Evolutionary conservation across 1,140 invertebrate genomes (phyloP), one percentile per base, ranked within the genome.

Genomic region (Holotrichia oblita): DNA sequence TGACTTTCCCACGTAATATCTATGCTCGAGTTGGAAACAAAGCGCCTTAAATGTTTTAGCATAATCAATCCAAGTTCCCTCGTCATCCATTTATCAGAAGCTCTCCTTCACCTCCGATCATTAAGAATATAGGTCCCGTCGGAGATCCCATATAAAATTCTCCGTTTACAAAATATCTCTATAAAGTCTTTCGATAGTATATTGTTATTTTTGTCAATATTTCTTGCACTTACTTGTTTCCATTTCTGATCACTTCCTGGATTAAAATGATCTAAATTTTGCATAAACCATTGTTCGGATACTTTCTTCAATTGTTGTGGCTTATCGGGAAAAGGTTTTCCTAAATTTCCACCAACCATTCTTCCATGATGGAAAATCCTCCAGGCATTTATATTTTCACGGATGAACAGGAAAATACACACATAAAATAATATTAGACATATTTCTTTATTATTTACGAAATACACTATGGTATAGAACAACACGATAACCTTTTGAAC

Each of bases 1-100:
- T 93, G 94, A 87, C 96, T 98, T 87, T 96, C 92, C 78, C 97
- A n/a, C 97, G 91, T 99, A 99, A 87, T 91, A 99, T 77, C 97
- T 90, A 88, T 99, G 97, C 86, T 99, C 97, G 27, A 99, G 81
- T 86, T 94, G 92, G 55, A 98, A 93, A 80, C 94, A 95, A 2
- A 97, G 86, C 0, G 97, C 97, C 73, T 92, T 92, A 85, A 93
- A 93, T 79, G 92, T 87, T 83, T 93, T 90, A 0, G 95, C 96
- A 89, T 95, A 96, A 80, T 93, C 91, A 4, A 97, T 91, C 94
- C 96, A 97, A 79, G 92, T 87, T 14, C 96, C 96, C 84, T 93
- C 0, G 91, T 89, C 93, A 98, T 95, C 96, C 96, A 98, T 82
- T 91, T 90, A 2, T 91, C 85, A 81, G 89, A 90, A 8, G 91